A percentile compares a stretch with the other conserved stretches of the same genome.
Conservation (phyloP, 2,113 vertebrate species). For the Cichladusa arquata region DNA sequence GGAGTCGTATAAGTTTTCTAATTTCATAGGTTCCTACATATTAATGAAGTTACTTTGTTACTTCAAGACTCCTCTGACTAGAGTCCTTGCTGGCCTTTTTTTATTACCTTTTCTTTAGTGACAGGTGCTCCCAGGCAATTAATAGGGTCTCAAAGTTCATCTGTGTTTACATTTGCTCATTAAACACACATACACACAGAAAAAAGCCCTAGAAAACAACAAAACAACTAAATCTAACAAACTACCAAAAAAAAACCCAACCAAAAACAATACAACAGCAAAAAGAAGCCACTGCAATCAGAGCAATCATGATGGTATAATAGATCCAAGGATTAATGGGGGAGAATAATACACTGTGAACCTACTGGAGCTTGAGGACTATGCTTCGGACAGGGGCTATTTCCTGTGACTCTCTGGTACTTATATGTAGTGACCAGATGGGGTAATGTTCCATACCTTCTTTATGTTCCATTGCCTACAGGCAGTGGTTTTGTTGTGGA, state of each 20-base stretch:
- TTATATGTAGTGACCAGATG: background rate
- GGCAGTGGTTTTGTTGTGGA: background rate
- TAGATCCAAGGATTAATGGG: accelerated
- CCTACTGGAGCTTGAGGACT: background rate
- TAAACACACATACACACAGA: background rate
- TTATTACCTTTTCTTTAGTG: background rate
- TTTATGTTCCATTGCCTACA: background rate
- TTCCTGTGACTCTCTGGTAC: background rate
- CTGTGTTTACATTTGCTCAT: background rate
- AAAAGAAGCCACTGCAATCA: background rate
- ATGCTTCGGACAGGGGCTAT: background rate
- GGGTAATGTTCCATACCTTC: background rate
- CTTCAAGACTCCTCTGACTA: background rate
- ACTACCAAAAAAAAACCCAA: background rate
- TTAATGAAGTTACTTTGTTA: background rate
- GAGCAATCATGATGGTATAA: background rate
- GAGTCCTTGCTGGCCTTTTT: background rate
- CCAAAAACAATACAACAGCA: background rate
- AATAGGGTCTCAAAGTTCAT: background rate
- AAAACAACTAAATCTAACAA: background rate
- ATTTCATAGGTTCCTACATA: background rate
- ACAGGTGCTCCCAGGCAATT: background rate
- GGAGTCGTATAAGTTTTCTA: background rate
- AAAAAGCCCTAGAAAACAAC: accelerated
- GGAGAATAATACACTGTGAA: background rate